Evolutionary conservation across 2,888 invertebrate genomes (phyloP).

Genomic region (Blera fallax): DNA sequence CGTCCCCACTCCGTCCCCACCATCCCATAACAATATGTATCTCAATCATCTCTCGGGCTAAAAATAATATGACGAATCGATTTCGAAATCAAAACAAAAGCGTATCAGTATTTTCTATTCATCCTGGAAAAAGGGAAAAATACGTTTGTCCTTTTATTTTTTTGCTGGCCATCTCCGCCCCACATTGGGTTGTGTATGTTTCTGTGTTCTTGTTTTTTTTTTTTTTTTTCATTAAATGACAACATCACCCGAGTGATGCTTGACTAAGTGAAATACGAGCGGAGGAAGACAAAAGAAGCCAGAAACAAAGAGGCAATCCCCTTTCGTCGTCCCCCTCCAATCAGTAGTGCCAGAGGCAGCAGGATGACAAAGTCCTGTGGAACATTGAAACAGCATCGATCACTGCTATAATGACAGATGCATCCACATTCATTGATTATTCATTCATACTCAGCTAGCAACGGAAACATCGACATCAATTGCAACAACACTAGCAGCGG

Average conservation of each 20-base stretch:
- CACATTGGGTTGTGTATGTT: background rate
- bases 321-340: background rate
- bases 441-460: conserved; percentile 41
- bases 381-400: conserved; percentile 43
- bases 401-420: conserved; percentile 52
- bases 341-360: background rate
- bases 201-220: background rate
- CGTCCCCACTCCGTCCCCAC: too few species aligned
- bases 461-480: conserved; percentile 28
- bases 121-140: conserved; percentile 8
- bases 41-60: conserved; percentile 20
- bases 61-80: conserved; percentile 31
- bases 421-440: conserved; percentile 61
- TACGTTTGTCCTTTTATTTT: conserved; percentile 13
- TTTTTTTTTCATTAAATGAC: conserved; percentile 19
- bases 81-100: conserved; percentile 53
- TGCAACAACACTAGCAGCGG: background rate
- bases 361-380: background rate
- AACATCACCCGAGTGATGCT: conserved; percentile 30
- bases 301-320: conserved; percentile 29
- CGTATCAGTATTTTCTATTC: conserved; percentile 33
- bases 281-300: conserved; percentile 15
- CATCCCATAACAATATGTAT: background rate
- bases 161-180: background rate
- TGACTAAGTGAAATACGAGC: conserved; percentile 48